Base-by-base conservation (phyloP, 92 coral and sea anemone genomes). In the Phenganax marumi region DNA sequence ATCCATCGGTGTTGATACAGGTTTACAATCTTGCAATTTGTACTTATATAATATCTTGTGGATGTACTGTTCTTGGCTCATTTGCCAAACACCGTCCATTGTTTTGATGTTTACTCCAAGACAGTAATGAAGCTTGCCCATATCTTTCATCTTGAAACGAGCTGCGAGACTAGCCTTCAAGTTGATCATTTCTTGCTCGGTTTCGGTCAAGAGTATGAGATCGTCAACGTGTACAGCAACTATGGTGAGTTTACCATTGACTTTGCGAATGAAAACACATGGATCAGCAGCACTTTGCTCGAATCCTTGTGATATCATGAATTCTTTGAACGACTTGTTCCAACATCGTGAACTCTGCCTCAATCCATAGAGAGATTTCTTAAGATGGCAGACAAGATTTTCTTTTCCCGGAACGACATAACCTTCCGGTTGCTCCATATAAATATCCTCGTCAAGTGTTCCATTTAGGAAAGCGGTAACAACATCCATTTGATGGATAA, bases 341-440 rank as follows among this genome's bases (percentile, higher is more conserved):
- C 87, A 87, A 46, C 87, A 87, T 26, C 90, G 80, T 52, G 90
- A 68, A 33, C 88, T 65, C 65, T 84, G 85, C 82, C 70, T 88
- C 13, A 85, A 85, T 54, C 82, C 87, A 81, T 85, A 85, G 50
- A 81, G 89, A 25, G 84, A 89, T 68, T 63, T 76, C 65, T 89
- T 81, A 22, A 85, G 84, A 60, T 77, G 81, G 83, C 89, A 85
- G 16, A 85, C 91, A 50, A 80, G 46, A n/a, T 74, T 77, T 60
- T 82, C 82, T 39, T 76, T 62, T 63, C 85, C 89, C 0, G 91
- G 85, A 23, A 81, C 68, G 23, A 71, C 51, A 24, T 70, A 89
- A 24, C 84, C 87, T 17, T 88, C 87, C 46, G 89, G 89, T 56
- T 88, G 89, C 88, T 21, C 75, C 25, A 58, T 23, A 58, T 66